Conservation (phyloP, 2,113 vertebrate species). For the Bombycilla garrulus region DNA sequence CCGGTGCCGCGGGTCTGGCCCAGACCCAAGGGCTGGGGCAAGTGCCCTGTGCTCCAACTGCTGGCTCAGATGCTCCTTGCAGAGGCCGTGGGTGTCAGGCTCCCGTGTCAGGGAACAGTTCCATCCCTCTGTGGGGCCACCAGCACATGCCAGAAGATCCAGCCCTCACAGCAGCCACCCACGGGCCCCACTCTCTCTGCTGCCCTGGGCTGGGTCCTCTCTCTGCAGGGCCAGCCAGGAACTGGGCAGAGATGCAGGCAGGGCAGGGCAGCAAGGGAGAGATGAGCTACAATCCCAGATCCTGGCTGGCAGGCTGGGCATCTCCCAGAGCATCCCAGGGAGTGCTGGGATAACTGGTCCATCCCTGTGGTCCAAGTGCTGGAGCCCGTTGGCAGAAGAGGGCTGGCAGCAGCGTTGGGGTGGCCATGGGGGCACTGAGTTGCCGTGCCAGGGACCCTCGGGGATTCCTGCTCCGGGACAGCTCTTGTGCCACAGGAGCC, state of each 20-base stretch:
- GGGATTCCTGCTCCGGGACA: neutral
- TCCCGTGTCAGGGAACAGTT: neutral
- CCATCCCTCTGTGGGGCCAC: accelerated
- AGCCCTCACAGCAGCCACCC: accelerated
- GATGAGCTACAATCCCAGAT: neutral
- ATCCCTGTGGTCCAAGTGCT: accelerated
- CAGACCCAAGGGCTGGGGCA: neutral
- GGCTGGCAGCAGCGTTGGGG: accelerated
- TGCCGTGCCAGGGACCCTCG: accelerated
- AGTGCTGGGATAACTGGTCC: neutral
- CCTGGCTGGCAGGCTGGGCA: neutral
- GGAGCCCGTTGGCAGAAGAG: neutral
- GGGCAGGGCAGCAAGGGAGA: neutral
- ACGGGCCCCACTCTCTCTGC: neutral
- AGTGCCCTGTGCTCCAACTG: neutral
- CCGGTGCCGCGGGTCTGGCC: constrained; percentile 2
- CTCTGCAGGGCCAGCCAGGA: neutral
- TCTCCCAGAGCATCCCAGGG: neutral
- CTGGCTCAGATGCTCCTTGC: neutral
- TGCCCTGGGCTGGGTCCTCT: neutral
- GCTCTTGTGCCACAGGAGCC: neutral
- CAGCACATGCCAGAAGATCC: neutral
- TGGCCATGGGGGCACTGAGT: accelerated
- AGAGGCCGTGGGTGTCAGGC: neutral
- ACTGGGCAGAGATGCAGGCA: neutral